phyloP scores from a whole-genome alignment of 2,888 invertebrate species.

The Pharmacophagus antenor region DNA sequence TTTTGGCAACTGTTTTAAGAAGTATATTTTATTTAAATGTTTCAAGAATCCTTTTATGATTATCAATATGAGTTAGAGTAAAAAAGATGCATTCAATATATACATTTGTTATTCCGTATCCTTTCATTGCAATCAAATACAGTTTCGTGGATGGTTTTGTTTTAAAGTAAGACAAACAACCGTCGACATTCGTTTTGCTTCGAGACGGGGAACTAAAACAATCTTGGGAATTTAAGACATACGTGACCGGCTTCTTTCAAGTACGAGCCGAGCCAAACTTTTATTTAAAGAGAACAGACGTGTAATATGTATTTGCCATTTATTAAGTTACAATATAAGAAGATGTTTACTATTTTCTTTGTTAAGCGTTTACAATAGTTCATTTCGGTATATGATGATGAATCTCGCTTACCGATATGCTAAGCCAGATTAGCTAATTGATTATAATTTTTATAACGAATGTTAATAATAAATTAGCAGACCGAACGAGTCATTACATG shows the following conservation, averaged over 20 bases:
- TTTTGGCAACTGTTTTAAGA: too few relatives aligned
- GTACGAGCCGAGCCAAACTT: slow-evolving; percentile 20
- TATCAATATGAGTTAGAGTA: background rate
- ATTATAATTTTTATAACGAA: too few relatives aligned
- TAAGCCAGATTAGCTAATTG: too few relatives aligned
- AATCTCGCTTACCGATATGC: too few relatives aligned
- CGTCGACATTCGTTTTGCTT: slow-evolving; percentile 13
- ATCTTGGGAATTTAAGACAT: slow-evolving; percentile 28
- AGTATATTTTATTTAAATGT: too few relatives aligned
- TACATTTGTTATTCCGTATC: background rate
- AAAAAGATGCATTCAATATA: background rate
- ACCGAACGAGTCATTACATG: too few relatives aligned
- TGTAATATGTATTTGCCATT: slow-evolving; percentile 7
- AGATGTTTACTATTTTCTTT: background rate
- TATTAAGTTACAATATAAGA: background rate
- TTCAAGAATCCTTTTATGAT: too few relatives aligned
- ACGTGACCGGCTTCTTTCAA: slow-evolving; percentile 28
- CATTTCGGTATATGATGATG: too few relatives aligned
- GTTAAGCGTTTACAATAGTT: background rate
- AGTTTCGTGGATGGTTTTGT: slow-evolving; percentile 10
- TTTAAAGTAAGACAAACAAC: slow-evolving; percentile 22
- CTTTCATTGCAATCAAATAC: slow-evolving; percentile 3
- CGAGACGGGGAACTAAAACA: slow-evolving; percentile 27
- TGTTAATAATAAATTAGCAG: too few relatives aligned
- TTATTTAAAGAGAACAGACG: slow-evolving; percentile 15